Conservation (phyloP, 1,140 invertebrate species). For the Nephila pilipes region DNA sequence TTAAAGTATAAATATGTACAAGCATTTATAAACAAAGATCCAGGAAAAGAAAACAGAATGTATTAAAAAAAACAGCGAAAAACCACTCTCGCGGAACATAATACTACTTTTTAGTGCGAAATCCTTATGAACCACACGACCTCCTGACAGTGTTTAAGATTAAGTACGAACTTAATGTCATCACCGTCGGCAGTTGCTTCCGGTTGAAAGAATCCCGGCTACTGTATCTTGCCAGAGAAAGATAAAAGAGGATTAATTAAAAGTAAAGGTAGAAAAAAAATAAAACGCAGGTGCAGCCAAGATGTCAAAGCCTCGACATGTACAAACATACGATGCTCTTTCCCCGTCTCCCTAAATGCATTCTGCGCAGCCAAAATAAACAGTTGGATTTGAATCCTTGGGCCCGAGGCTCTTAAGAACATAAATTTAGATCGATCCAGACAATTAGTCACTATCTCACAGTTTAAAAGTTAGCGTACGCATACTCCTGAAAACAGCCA, state of each 20-base stretch:
- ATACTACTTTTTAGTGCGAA: background rate
- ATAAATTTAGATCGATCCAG: slow-evolving; percentile 12
- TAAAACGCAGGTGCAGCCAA: slow-evolving; percentile 19
- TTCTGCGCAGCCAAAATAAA: slow-evolving; percentile 22
- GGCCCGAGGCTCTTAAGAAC: background rate
- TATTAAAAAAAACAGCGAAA: too few relatives aligned
- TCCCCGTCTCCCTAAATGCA: background rate
- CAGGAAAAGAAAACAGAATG: too few relatives aligned
- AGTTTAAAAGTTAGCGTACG: background rate
- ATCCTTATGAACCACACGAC: background rate
- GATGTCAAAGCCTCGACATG: slow-evolving; percentile 14
- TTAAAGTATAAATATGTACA: too few relatives aligned
- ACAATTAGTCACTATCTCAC: slow-evolving; percentile 29
- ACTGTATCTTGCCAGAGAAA: background rate
- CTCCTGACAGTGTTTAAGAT: background rate
- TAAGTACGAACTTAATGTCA: background rate
- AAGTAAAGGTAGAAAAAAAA: background rate
- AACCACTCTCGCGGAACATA: too few relatives aligned
- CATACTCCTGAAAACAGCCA: background rate
- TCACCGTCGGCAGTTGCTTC: background rate
- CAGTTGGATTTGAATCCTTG: slow-evolving; percentile 26
- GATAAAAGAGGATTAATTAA: slow-evolving; percentile 29
- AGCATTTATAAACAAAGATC: too few relatives aligned
- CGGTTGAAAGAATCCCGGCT: background rate
- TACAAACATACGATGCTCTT: slow-evolving; percentile 9